Percentiles rank a stretch among this genome's conserved stretches.
Evolutionary conservation across 2,797 vertebrate genomes (phyloP).

Genomic region (Leontopithecus rosalia): DNA sequence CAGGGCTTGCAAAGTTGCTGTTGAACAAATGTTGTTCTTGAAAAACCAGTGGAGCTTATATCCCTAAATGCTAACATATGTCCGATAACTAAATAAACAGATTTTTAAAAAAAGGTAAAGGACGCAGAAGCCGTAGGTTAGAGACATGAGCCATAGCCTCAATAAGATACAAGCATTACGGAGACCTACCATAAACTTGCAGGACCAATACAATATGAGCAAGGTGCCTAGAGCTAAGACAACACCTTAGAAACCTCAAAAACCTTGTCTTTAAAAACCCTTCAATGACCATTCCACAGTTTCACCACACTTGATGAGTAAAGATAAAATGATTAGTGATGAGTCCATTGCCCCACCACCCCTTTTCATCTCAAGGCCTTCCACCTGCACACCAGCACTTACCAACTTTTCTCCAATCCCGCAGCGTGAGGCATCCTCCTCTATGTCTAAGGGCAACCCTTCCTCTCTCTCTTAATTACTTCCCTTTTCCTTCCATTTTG

Average conservation of each 20-base stretch:
- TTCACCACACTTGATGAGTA: not conserved
- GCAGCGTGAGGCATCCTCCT: not conserved
- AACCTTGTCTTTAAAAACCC: not conserved
- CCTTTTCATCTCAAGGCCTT: not conserved
- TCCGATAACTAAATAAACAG: not conserved
- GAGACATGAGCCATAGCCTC: not conserved
- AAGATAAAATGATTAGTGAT: not conserved
- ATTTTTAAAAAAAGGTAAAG: not conserved
- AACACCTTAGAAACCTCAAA: not conserved
- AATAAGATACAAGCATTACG: too few relatives aligned
- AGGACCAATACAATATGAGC: not conserved
- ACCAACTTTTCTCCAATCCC: not conserved
- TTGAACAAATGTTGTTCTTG: not conserved
- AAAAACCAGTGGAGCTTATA: not conserved
- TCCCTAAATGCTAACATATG: not conserved
- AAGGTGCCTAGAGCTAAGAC: not conserved
- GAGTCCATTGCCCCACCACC: not conserved
- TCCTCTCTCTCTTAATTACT: not conserved
- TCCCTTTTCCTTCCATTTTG: not conserved
- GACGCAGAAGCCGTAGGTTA: not conserved
- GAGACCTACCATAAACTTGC: not conserved
- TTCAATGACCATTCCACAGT: not conserved
- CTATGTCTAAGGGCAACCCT: not conserved
- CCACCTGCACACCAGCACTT: not conserved
- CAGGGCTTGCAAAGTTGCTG: not conserved